Base-by-base conservation (phyloP, 2,888 invertebrate species). In the Hedya salicella region DNA sequence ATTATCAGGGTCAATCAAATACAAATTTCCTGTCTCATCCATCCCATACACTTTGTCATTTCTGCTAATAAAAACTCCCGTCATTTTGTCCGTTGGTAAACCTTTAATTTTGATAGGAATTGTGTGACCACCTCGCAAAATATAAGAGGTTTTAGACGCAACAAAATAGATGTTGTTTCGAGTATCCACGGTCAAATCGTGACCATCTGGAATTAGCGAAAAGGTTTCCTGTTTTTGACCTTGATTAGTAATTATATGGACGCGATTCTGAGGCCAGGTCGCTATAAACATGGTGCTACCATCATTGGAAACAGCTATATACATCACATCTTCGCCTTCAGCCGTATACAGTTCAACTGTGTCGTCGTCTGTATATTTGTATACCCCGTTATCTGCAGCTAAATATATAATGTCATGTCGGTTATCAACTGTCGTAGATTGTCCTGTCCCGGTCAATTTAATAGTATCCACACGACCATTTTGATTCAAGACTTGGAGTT, bases 351-450 rank as follows among this genome's bases (percentile, higher is more conserved):
- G 69, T 69, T 88, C 87, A 3, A 85, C 78, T 3, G 85, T 79
- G 57, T 88, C 87, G 9, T 88, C 87, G 9, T 87, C 85, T 70
- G 87, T 87, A 62, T 87, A 91, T 83, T 86, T 91, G 54, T 90
- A 91, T 0, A 91, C 86, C 0, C 92, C 92, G 71, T 89, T 91
- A 85, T 92, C 91, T 63, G 91, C 90, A 0, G 89, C 91, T 46
- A 92, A 75, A 70, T 90, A 92, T 1, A 91, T 80, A 3, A 89
- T 84, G 78, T 91, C 88, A 69, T 91, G 91, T 14, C 88, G 82
- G 85, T 92, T 91, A 85, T 92, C 91, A 19, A 92, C 85, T 1
- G 87, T 81, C 1, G 87, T 87, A 11, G 91, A 91, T 59, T 92
- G 92, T 46, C 91, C 92, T 8, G 90, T 70, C 0, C 88, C 90